Conservation (phyloP, 2,797 vertebrate species). For the Cyprinella venusta region DNA sequence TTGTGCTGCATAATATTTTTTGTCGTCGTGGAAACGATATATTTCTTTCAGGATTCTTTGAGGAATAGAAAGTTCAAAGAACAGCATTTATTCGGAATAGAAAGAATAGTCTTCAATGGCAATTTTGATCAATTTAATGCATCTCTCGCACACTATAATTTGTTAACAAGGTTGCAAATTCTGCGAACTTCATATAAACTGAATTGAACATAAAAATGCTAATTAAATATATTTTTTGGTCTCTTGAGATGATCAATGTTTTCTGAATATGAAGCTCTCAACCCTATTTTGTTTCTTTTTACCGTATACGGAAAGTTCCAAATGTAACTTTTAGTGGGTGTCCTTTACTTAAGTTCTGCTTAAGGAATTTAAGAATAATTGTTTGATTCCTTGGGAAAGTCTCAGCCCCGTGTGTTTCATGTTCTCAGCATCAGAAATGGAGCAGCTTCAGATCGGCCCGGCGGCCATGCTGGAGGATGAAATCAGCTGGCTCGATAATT, state of each 20-base stretch:
- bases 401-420: background rate
- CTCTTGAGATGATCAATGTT: background rate
- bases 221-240: background rate
- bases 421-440: conserved; percentile 92
- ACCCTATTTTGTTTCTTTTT: background rate
- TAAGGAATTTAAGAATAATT: background rate
- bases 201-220: background rate
- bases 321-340: background rate
- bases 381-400: background rate
- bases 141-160: background rate
- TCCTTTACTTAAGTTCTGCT: background rate
- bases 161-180: background rate
- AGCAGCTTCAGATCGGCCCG: conserved; percentile 91
- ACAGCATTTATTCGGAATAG: background rate
- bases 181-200: background rate
- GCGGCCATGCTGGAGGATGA: conserved; percentile 97
- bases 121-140: background rate
- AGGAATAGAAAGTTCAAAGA: too few species aligned
- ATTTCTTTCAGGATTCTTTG: too few species aligned
- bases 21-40: too few species aligned
- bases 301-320: background rate
- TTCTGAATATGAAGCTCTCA: background rate
- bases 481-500: conserved; percentile 98
- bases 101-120: background rate
- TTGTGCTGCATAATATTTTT: too few species aligned